Evolutionary conservation across 2,113 vertebrate species (phyloP).

Genomic region (Rhea pennata): DNA sequence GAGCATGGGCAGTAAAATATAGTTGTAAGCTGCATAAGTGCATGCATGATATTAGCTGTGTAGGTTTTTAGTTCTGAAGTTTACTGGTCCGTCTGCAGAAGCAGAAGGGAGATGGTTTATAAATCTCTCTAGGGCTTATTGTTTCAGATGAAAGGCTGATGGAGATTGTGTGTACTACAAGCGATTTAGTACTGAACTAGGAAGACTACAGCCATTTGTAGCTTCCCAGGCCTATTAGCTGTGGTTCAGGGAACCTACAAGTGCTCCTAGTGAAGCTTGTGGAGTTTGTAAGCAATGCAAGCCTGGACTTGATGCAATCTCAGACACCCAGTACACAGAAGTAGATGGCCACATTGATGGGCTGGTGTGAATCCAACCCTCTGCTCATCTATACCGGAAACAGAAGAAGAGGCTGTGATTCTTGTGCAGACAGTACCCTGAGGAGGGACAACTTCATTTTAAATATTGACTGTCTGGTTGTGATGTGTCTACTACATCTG

Average conservation of each 20-base stretch:
- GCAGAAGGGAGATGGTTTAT: background rate
- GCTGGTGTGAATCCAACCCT: background rate
- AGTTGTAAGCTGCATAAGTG: background rate
- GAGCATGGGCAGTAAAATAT: background rate
- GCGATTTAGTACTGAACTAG: background rate
- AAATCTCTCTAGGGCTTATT: background rate
- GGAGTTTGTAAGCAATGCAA: background rate
- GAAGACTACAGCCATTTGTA: background rate
- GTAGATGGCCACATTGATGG: background rate
- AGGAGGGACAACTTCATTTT: background rate
- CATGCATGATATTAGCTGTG: background rate
- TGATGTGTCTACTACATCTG: background rate
- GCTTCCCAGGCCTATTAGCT: conserved; percentile 11
- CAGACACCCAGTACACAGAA: background rate
- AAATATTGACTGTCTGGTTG: background rate
- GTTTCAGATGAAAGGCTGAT: background rate
- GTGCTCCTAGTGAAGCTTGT: background rate
- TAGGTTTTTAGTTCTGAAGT: background rate
- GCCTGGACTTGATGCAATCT: background rate
- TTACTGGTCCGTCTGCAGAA: background rate
- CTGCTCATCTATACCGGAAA: background rate
- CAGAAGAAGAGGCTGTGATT: background rate
- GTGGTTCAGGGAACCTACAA: background rate
- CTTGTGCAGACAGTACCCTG: background rate
- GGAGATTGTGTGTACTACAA: background rate